These are phyloP conservation scores for Epistrophe grossulariae DNA, from an alignment of 2,888 invertebrate genomes.

Conservation along the genomic window DNA sequence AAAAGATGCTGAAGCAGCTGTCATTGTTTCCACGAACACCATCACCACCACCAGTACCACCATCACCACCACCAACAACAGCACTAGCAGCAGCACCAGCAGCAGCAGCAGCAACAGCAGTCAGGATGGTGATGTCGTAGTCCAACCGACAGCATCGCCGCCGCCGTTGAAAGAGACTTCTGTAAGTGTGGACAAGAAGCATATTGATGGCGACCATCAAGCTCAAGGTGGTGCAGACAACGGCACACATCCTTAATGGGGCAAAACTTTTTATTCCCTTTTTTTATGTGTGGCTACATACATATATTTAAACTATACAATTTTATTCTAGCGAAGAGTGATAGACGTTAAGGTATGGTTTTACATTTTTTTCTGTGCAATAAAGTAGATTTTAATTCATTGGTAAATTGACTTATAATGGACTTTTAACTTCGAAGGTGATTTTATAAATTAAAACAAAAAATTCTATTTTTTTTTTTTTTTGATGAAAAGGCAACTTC, in stretches of 20 bases:
- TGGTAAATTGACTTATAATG: background rate
- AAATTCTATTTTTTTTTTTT: too few species aligned
- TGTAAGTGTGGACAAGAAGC: conserved; percentile 36
- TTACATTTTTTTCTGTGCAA: conserved; percentile 53
- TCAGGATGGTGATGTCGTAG: conserved; percentile 44
- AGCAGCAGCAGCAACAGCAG: conserved; percentile 17
- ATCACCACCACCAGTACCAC: background rate
- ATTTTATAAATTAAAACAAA: background rate
- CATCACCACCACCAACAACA: too few species aligned
- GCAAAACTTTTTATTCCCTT: background rate
- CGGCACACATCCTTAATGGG: conserved; percentile 31
- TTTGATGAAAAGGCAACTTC: too few species aligned
- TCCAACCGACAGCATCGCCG: conserved; percentile 18
- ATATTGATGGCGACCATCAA: conserved; percentile 24
- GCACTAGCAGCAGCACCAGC: conserved; percentile 11
- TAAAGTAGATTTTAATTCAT: conserved; percentile 53
- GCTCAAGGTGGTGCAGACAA: conserved; percentile 14
- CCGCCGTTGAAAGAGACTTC: conserved; percentile 6
- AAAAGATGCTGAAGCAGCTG: conserved; percentile 46
- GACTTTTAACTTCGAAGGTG: background rate
- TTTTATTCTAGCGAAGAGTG: conserved; percentile 10
- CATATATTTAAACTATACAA: conserved; percentile 1
- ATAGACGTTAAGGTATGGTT: conserved; percentile 7
- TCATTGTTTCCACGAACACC: conserved; percentile 31
- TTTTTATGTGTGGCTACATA: background rate